Base-by-base conservation (phyloP, 2,113 vertebrate genomes). In the Salvelinus sp. region DNA sequence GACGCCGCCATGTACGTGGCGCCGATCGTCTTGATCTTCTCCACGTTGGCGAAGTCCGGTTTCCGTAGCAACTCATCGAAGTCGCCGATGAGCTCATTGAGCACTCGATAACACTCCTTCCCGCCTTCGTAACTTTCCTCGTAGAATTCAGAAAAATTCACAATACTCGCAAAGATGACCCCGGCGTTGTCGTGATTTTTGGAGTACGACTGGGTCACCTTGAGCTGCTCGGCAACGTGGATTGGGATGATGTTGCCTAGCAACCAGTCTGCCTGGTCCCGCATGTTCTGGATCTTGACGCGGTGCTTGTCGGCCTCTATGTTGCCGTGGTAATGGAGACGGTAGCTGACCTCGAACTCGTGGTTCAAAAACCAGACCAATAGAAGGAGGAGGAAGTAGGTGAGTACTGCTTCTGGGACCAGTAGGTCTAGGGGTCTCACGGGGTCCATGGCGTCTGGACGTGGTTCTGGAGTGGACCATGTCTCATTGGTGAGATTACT, bases 21-120 rank as follows among this genome's bases (percentile, higher is more conserved):
- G 2, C 98, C 98, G 0, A 99, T 99, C n/a, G 98, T 99, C 90
- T 99, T 99, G 88, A 99, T 99, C 83, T 99, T 99, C 92, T 99
- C 98, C 0, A 99, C 95, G 57, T 93, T 96, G 86, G 91, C 91
- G 87, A 97, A 99, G 13, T 95, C 95, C 0, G 92, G 78, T 84
- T 95, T 92, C 86, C 94, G 95, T 25, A 99, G 92, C 66, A 99
- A 95, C 86, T 99, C 97, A 0, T 99, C 98, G 0, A 99, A 99
- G 89, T 99, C 98, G 25, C 97, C 97, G 0, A 99, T 99, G 3
- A 99, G 86, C 84, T 99, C 98, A 0, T 99, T 99, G 70, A 99
- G 95, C 28, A 99, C 98, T 0, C 98, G 89, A 90, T 99, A 99
- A 82, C 98, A 99, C 82, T 99, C 98, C 80, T 99, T 99, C 65